A percentile compares a stretch with the other conserved stretches of the same genome.
phyloP scores from a whole-genome alignment of 2,797 vertebrate genomes.

The Lagothrix lagotricha region DNA sequence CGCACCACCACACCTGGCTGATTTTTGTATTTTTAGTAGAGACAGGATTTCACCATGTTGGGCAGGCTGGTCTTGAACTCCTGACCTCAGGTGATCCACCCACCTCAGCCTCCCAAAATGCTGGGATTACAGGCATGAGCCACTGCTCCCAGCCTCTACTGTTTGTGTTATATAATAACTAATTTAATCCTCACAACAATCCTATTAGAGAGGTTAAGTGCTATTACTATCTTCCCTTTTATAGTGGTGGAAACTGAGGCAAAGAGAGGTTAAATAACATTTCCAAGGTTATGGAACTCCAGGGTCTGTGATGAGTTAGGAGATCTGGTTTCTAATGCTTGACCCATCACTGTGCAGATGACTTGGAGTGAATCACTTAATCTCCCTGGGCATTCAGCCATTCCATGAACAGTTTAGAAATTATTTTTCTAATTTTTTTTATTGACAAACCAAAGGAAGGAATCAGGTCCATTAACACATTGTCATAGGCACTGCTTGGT shows the following conservation, averaged over 20 bases:
- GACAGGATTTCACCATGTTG: too few relatives aligned
- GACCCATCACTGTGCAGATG: background rate
- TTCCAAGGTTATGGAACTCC: background rate
- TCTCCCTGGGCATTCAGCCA: background rate
- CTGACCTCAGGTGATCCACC: too few relatives aligned
- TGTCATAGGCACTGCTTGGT: background rate
- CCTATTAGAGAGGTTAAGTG: background rate
- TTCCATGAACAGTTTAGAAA: slow-evolving; percentile 5
- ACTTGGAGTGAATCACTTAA: background rate
- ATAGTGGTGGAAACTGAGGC: background rate
- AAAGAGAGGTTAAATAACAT: slow-evolving; percentile 1
- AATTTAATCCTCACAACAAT: slow-evolving; percentile 10
- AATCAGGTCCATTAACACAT: background rate
- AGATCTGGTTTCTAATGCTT: slow-evolving; percentile 14
- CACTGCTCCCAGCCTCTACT: background rate
- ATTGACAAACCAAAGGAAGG: background rate
- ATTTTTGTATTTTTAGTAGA: too few relatives aligned
- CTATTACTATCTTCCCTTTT: background rate
- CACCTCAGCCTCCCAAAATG: too few relatives aligned
- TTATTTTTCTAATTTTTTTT: background rate
- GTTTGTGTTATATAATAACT: background rate
- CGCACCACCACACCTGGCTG: too few relatives aligned
- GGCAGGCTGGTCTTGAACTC: too few relatives aligned
- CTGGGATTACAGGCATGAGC: too few relatives aligned
- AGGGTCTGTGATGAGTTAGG: background rate